Percentiles rank a stretch among this genome's conserved stretches.
These are phyloP conservation scores for Steinernema feltiae DNA, from an alignment of 1,140 invertebrate species.

Conservation along the genomic window DNA sequence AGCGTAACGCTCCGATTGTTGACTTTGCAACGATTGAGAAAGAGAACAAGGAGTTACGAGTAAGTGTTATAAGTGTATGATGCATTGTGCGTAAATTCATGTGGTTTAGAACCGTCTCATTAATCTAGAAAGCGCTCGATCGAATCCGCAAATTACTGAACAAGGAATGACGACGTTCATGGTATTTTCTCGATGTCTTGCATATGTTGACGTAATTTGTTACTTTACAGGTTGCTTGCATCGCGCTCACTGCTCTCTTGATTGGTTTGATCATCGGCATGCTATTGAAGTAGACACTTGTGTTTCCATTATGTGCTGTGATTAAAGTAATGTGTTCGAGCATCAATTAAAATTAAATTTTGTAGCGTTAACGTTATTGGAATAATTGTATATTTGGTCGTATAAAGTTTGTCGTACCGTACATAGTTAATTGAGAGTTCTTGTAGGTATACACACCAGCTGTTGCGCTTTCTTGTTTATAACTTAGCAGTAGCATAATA, in stretches of 20 bases:
- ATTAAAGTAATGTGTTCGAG: not conserved
- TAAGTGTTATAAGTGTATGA: conserved; percentile 15
- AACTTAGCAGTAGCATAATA: too few species aligned
- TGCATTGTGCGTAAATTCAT: not conserved
- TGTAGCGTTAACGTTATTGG: not conserved
- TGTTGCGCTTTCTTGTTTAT: not conserved
- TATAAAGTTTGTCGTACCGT: not conserved
- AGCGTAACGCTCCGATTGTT: not conserved
- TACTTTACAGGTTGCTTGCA: conserved; percentile 23
- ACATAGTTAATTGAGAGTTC: not conserved
- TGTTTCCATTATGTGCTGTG: not conserved
- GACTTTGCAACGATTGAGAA: not conserved
- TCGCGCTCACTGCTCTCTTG: conserved; percentile 29
- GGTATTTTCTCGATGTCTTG: not conserved
- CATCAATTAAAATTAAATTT: not conserved
- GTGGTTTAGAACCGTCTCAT: conserved; percentile 16
- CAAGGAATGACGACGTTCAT: conserved; percentile 26
- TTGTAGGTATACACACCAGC: not conserved
- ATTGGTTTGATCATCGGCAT: conserved; percentile 35
- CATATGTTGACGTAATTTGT: not conserved
- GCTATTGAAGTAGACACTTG: conserved; percentile 23
- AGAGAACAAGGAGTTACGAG: conserved; percentile 17
- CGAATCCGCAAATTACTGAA: not conserved
- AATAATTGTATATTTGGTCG: conserved; percentile 5
- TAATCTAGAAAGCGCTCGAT: conserved; percentile 1